These are phyloP conservation scores for Etheostoma spectabile DNA, from an alignment of 2,113 vertebrate genomes.

Conservation along the genomic window DNA sequence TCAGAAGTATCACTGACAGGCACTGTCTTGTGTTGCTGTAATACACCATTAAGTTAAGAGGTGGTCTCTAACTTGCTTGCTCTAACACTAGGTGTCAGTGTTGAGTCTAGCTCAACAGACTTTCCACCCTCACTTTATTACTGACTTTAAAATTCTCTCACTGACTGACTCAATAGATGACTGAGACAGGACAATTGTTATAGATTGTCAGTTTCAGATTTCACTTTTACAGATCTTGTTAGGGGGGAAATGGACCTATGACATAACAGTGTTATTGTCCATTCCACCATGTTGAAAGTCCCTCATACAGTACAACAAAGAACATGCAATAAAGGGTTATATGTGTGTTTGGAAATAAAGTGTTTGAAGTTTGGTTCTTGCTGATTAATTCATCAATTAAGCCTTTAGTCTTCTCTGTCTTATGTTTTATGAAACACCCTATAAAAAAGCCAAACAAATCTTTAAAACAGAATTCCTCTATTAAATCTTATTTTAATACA, in stretches of 20 bases:
- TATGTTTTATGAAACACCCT: slow-evolving; percentile 74
- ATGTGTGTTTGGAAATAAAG: slow-evolving; percentile 43
- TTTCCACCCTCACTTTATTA: slow-evolving; percentile 44
- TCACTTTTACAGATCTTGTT: slow-evolving; percentile 47
- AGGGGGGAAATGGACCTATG: slow-evolving; percentile 7
- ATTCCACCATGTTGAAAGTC: slow-evolving; percentile 44
- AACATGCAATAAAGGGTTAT: slow-evolving; percentile 46
- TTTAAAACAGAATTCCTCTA: slow-evolving; percentile 59
- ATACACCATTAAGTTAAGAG: slow-evolving; percentile 19
- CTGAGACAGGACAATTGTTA: slow-evolving; percentile 41
- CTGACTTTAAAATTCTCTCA: slow-evolving; percentile 42
- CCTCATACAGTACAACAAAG: slow-evolving; percentile 52
- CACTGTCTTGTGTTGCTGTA: slow-evolving; percentile 41
- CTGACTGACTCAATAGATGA: slow-evolving; percentile 31
- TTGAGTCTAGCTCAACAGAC: slow-evolving; percentile 57
- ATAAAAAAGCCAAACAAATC: slow-evolving; percentile 66
- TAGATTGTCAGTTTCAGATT: slow-evolving; percentile 40
- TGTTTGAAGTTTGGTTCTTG: slow-evolving; percentile 67
- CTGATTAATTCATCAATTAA: slow-evolving; percentile 65
- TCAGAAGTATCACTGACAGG: slow-evolving; percentile 44
- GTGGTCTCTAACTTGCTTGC: slow-evolving; percentile 1
- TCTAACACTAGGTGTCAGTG: slow-evolving; percentile 79
- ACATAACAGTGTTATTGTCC: slow-evolving; percentile 23
- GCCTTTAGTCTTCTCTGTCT: slow-evolving; percentile 39
- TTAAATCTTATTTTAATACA: slow-evolving; percentile 61